Evolutionary conservation across 2,888 invertebrate species (phyloP), one percentile per base, ranked within the genome.

Genomic region (Cataglyphis altisquamis): DNA sequence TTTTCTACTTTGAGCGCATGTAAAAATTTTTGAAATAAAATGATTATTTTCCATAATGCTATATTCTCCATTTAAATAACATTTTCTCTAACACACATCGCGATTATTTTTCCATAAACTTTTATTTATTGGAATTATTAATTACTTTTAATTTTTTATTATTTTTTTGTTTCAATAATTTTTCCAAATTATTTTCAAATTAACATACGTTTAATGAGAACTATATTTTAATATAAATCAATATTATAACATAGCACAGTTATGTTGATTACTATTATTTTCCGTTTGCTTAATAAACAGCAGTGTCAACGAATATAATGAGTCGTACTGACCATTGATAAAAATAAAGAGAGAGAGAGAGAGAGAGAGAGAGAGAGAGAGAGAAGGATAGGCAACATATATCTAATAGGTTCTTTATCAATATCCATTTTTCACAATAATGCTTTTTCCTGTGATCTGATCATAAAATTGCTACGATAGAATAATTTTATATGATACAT

Each of bases 11-110:
- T 67, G 25, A 55, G 9, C n/a, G 67, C 5, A 25, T 1, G 9
- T n/a, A 12, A 8, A 68, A 12, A 12, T 36, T 36, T 12, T 75
- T 75, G 12, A 12, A 75, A 77, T 77, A 77, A 48, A 77, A 52
- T 36, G 0, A 36, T 6, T 74, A 45, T 66, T 77, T 52, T 67
- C n/a, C 5, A 39, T 77, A 67, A 68, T 5, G 4, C 3, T 60
- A 29, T n/a, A 18, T 55, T 72, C 25, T 72, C 39, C 25, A 39
- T 60, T 25, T 55, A 48, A 36, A 39, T 62, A 4, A 15, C 10
- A 32, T 64, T 48, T 29, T 41, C 25, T 8, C 52, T 52, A 52
- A 52, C 8, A 15, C 15, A 15, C 41, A 29, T 32, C 2, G 29
- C 2, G 3, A 48, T 64, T 64, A 48, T 36, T 3, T 15, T 5